Evolutionary conservation across 2,888 invertebrate genomes (phyloP).

Genomic region (Tillus elongatus): DNA sequence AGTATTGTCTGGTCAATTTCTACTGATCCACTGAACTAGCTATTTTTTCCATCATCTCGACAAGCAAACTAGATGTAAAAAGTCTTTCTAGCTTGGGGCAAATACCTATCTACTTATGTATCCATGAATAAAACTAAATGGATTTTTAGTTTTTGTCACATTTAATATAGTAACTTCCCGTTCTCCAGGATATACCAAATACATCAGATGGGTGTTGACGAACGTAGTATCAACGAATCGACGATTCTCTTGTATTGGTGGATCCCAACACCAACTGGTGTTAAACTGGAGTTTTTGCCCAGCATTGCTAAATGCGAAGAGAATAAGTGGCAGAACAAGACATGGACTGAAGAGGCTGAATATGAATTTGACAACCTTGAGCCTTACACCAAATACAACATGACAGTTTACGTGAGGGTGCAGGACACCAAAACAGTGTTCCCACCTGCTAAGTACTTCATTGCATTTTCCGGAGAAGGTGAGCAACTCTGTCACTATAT

Average conservation of each 20-base stretch:
- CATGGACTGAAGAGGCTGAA: slow-evolving; percentile 55
- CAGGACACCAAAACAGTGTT: slow-evolving; percentile 49
- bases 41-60: no score
- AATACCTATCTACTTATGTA: not conserved
- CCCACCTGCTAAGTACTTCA: slow-evolving; percentile 55
- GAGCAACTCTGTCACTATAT: slow-evolving; percentile 25
- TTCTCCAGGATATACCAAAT: slow-evolving; percentile 39
- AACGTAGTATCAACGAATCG: slow-evolving; percentile 52
- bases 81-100: no score
- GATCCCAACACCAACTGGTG: slow-evolving; percentile 40
- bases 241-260: slow-evolving; percentile 59
- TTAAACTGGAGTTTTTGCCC: slow-evolving; percentile 56
- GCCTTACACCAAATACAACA: slow-evolving; percentile 67
- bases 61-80: no score
- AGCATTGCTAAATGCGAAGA: slow-evolving; percentile 49
- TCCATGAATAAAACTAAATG: no score
- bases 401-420: slow-evolving; percentile 64
- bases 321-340: slow-evolving; percentile 50
- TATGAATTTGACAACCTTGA: slow-evolving; percentile 55
- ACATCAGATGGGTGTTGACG: slow-evolving; percentile 56
- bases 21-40: no score
- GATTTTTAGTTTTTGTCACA: no score
- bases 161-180: no score
- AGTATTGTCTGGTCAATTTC: no score
- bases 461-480: slow-evolving; percentile 59